Conservation (phyloP, 1,140 invertebrate genomes). For the Carposina sasakii region DNA sequence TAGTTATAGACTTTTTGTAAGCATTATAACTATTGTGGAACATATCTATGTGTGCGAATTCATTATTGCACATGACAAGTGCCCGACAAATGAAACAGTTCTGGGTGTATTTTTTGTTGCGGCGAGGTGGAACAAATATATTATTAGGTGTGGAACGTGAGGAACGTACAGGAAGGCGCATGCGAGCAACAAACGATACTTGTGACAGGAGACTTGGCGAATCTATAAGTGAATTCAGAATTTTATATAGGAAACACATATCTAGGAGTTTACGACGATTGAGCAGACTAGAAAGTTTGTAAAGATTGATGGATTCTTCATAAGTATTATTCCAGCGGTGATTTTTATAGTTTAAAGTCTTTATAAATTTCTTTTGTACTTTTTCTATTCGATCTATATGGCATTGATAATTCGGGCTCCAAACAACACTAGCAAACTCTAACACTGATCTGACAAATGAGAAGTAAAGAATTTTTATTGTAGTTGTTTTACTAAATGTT, state of each 20-base stretch:
- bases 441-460: slow-evolving; percentile 8
- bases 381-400: slow-evolving; percentile 12
- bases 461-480: slow-evolving; percentile 9
- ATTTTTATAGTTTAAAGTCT: not conserved
- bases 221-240: not conserved
- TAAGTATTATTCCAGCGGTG: not conserved
- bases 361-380: slow-evolving; percentile 10
- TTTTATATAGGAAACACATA: not conserved
- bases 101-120: too few relatives aligned
- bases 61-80: too few relatives aligned
- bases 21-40: too few relatives aligned
- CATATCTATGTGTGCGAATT: too few relatives aligned
- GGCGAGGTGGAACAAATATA: too few relatives aligned
- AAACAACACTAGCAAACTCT: slow-evolving; percentile 12
- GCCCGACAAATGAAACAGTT: too few relatives aligned
- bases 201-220: not conserved
- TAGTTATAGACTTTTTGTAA: too few relatives aligned
- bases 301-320: not conserved
- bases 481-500: slow-evolving; percentile 7
- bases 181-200: too few relatives aligned
- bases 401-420: slow-evolving; percentile 7
- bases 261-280: not conserved
- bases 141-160: too few relatives aligned
- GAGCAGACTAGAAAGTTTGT: not conserved
- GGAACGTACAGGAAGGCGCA: too few relatives aligned